phyloP scores from a whole-genome alignment of 2,113 vertebrate species.

The Sphaerodactylus townsendi region DNA sequence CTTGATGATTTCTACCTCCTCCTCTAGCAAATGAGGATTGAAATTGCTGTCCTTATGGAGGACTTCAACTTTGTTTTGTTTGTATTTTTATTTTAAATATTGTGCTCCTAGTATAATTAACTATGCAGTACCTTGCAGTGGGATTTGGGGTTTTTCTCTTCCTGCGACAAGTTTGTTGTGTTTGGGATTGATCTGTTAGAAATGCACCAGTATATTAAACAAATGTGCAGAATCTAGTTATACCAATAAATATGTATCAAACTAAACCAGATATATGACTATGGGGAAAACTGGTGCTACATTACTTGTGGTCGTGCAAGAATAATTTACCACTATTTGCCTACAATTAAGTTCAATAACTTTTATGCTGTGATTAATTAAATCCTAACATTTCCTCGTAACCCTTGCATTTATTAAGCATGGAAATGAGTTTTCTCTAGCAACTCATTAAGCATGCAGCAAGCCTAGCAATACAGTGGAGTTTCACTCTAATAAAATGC shows the following conservation, averaged over 20 bases:
- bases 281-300: slow-evolving; percentile 34
- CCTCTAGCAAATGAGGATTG: slow-evolving; percentile 33
- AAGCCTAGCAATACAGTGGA: not conserved
- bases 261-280: slow-evolving; percentile 1
- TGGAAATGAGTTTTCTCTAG: slow-evolving; percentile 55
- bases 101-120: not conserved
- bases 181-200: slow-evolving; percentile 30
- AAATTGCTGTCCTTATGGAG: slow-evolving; percentile 7
- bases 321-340: slow-evolving; percentile 62
- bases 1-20: slow-evolving; percentile 45
- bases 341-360: slow-evolving; percentile 51
- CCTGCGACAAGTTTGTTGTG: slow-evolving; percentile 2
- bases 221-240: not conserved
- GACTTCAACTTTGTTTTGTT: not conserved
- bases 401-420: slow-evolving; percentile 29
- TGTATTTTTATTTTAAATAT: slow-evolving; percentile 12
- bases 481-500: slow-evolving; percentile 28
- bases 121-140: not conserved
- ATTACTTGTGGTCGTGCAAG: slow-evolving; percentile 43
- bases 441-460: slow-evolving; percentile 29
- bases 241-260: slow-evolving; percentile 21
- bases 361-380: slow-evolving; percentile 50
- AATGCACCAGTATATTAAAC: not conserved
- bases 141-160: not conserved
- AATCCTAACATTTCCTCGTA: slow-evolving; percentile 49